Evolutionary conservation across 1,140 invertebrate genomes (phyloP).

Genomic region (Drosophila rhopaloa): DNA sequence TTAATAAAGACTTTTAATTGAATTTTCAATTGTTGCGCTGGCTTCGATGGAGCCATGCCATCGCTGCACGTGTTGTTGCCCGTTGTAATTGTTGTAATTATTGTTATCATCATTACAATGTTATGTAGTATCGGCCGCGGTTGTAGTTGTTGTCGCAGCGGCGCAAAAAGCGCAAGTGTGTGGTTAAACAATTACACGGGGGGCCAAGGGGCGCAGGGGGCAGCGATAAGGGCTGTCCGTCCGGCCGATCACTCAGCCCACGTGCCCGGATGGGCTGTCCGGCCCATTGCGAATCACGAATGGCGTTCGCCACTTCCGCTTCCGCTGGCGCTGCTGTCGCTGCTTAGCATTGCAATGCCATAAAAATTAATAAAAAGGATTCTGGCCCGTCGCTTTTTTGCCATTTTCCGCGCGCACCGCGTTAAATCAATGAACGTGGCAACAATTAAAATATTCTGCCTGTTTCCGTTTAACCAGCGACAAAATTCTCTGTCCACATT

Average conservation of each 20-base stretch:
- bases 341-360: conserved; percentile 62
- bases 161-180: conserved; percentile 65
- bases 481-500: conserved; percentile 13
- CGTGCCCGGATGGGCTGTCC: conserved; percentile 18
- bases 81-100: conserved; percentile 56
- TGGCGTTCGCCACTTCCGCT: conserved; percentile 78
- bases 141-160: conserved; percentile 30
- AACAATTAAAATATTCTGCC: conserved; percentile 81
- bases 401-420: conserved; percentile 26
- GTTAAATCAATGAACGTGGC: conserved; percentile 71
- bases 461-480: conserved; percentile 59
- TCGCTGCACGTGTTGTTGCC: conserved; percentile 34
- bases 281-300: conserved; percentile 43
- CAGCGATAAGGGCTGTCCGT: conserved; percentile 29
- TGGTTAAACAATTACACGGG: conserved; percentile 70
- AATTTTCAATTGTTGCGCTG: conserved; percentile 79
- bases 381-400: conserved; percentile 22
- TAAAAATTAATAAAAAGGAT: conserved; percentile 50
- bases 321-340: conserved; percentile 44
- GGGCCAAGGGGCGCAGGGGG: background rate
- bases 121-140: conserved; percentile 50
- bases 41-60: conserved; percentile 20
- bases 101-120: conserved; percentile 71
- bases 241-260: conserved; percentile 11
- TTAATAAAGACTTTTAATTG: conserved; percentile 83